A percentile compares a stretch with the other conserved stretches of the same genome.
phyloP scores from a whole-genome alignment of 2,113 vertebrate species.

The Chaenocephalus aceratus region DNA sequence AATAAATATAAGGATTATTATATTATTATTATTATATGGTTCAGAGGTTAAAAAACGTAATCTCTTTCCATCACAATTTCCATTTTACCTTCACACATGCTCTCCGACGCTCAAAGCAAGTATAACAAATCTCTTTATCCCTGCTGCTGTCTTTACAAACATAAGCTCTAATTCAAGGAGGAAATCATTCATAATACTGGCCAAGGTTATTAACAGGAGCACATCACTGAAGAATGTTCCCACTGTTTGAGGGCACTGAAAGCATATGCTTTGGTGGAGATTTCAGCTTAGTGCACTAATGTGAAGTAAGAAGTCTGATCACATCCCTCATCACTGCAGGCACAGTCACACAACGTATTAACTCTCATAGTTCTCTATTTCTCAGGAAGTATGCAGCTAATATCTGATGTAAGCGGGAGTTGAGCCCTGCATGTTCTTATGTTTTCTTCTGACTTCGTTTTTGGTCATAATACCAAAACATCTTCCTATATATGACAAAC shows the following conservation, averaged over 20 bases:
- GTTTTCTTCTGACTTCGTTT: too few species aligned
- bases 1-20: too few species aligned
- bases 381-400: background rate
- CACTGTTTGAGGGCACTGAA: constrained; percentile 12
- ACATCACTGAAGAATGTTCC: constrained; percentile 26
- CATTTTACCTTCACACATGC: constrained; percentile 54
- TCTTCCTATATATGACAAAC: background rate
- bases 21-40: background rate
- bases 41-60: background rate
- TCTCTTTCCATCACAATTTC: background rate
- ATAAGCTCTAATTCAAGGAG: constrained; percentile 50
- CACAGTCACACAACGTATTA: background rate
- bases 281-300: constrained; percentile 30
- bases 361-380: background rate
- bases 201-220: constrained; percentile 55
- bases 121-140: constrained; percentile 57
- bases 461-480: too few species aligned
- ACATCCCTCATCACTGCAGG: constrained; percentile 9
- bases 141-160: constrained; percentile 49
- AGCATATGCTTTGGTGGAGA: constrained; percentile 3
- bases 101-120: constrained; percentile 39
- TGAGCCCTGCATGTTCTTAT: too few species aligned
- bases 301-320: constrained; percentile 24
- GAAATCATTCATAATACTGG: constrained; percentile 35
- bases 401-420: too few species aligned